Base-by-base conservation (phyloP, 2,797 vertebrate genomes). In the Platyrinchus mystaceus region DNA sequence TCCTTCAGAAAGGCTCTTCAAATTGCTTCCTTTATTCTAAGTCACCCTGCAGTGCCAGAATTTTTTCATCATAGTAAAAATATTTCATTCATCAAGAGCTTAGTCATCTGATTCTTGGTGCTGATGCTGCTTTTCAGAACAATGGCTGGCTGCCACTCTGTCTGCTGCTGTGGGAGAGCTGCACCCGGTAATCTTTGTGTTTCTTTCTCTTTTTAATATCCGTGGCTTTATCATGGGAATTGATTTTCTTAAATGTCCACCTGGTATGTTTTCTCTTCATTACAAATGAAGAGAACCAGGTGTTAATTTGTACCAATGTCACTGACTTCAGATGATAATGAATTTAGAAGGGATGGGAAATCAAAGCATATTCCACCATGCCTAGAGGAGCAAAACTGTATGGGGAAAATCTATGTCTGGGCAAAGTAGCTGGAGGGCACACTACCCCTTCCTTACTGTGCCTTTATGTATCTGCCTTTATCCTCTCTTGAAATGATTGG, bases 21-120 rank as follows among this genome's bases (percentile, higher is more conserved):
- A 56, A 95, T 69, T 71, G 16, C 46, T 93, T 93, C 81, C n/a
- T 96, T 95, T 95, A 94, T 95, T 66, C 94, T 66, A 64, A 93
- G 60, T 81, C 50, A 7, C 86, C 32, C 47, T 77, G 59, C 84
- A 76, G 71, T 91, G 95, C 96, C 97, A 97, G 95, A 89, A 93
- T 90, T 94, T 96, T 95, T 96, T 89, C 94, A 95, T 84, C 74
- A 60, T 96, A 96, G 95, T 92, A 91, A 97, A 97, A 97, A 96
- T 96, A 96, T 95, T 97, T 97, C 95, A 95, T 97, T 97, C 95
- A 96, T 91, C 87, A 94, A 60, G 74, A 96, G 96, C 95, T 97
- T 96, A 97, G 96, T 97, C 96, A 97, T 96, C 94, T 95, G 95
- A 96, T 97, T 97, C 92, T 90, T 73, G 78, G 76, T 94, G 93